A percentile compares a stretch with the other conserved stretches of the same genome.
Evolutionary conservation across 2,797 vertebrate species (phyloP).

Genomic region (Catostomus latipinnis): DNA sequence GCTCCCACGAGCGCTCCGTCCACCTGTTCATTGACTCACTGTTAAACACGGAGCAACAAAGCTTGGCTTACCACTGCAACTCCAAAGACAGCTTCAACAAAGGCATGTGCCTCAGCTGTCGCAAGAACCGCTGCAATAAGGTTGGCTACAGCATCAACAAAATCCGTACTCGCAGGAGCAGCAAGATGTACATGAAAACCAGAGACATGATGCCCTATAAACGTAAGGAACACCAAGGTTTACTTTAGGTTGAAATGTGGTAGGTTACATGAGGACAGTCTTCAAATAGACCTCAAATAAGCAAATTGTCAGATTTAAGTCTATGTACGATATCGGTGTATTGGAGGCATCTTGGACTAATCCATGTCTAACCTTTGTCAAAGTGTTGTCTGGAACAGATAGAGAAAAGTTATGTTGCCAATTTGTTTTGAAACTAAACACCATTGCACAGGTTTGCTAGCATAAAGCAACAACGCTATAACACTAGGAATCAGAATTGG

Average conservation of each 20-base stretch:
- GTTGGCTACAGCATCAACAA: conserved; percentile 92
- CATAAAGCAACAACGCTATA: neutral
- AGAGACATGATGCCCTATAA: conserved; percentile 93
- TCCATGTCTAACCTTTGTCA: too few species aligned
- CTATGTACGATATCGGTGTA: too few species aligned
- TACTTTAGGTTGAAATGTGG: too few species aligned
- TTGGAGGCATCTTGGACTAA: too few species aligned
- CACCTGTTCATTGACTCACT: conserved; percentile 98
- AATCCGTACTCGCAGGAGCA: conserved; percentile 83
- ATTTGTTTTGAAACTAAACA: too few species aligned
- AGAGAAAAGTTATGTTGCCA: too few species aligned
- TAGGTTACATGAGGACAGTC: too few species aligned
- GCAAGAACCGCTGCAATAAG: conserved; percentile 97
- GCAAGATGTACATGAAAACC: conserved; percentile 95
- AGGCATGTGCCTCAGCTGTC: conserved; percentile 93
- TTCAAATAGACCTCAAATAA: too few species aligned
- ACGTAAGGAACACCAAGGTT: conserved; percentile 74
- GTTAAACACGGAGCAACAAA: conserved; percentile 86
- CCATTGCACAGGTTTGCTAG: too few species aligned
- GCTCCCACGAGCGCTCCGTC: conserved; percentile 96
- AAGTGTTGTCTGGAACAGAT: too few species aligned
- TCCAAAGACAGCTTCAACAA: conserved; percentile 93
- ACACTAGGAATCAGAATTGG: neutral
- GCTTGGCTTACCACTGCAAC: conserved; percentile 89
- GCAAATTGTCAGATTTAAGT: too few species aligned